Percentiles rank a stretch among this genome's conserved stretches.
phyloP scores from a whole-genome alignment of 2,797 vertebrate genomes.

The Catostomus latipinnis region DNA sequence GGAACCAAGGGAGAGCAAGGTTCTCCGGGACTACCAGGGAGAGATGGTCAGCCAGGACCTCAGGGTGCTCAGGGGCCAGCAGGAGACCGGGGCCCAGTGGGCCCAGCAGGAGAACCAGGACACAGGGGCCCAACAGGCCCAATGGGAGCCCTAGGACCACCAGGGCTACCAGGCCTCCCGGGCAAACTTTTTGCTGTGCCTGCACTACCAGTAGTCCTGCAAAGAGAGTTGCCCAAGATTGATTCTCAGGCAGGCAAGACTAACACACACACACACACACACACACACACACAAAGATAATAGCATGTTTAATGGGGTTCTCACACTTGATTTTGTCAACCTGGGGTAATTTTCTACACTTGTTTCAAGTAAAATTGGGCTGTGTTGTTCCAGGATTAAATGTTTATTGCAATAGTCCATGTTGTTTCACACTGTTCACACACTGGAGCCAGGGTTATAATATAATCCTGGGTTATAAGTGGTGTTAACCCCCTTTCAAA shows the following conservation, averaged over 20 bases:
- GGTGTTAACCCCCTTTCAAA: no score
- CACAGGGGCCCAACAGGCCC: conserved; percentile 85
- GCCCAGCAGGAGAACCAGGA: conserved; percentile 87
- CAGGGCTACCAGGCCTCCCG: conserved; percentile 82
- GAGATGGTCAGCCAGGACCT: conserved; percentile 86
- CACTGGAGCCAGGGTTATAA: no score
- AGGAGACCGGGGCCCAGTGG: conserved; percentile 86
- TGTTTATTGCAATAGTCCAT: no score
- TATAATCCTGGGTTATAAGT: no score
- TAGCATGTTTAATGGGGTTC: no score
- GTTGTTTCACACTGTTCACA: no score
- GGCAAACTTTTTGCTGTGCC: conserved; percentile 68
- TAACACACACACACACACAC: neutral
- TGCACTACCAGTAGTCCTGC: conserved; percentile 72
- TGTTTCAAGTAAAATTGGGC: no score
- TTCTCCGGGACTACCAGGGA: conserved; percentile 84
- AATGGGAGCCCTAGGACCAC: conserved; percentile 84
- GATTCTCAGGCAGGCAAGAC: conserved; percentile 30
- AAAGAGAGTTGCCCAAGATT: conserved; percentile 58
- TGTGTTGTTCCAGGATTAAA: no score
- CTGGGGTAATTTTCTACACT: no score
- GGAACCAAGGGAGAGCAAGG: conserved; percentile 91
- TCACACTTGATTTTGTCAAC: no score
- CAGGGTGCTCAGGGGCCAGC: conserved; percentile 86
- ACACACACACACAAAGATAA: neutral